phyloP scores from a whole-genome alignment of 1,140 invertebrate genomes.

The Danaus plexippus region DNA sequence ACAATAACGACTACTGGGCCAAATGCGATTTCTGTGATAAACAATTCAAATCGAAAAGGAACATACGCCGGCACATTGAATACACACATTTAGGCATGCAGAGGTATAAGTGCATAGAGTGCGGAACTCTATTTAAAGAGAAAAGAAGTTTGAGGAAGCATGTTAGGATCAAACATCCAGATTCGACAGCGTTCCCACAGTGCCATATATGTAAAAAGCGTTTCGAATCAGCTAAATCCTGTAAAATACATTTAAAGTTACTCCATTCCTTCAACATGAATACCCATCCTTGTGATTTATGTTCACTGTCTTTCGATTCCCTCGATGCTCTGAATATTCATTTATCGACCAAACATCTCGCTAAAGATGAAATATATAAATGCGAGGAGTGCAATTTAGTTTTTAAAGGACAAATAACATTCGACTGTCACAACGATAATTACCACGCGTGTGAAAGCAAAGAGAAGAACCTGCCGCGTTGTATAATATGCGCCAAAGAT shows the following conservation, averaged over 20 bases:
- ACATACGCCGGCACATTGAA: slow-evolving; percentile 45
- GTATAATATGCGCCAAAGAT: slow-evolving; percentile 51
- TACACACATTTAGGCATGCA: slow-evolving; percentile 47
- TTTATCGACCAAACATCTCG: slow-evolving; percentile 41
- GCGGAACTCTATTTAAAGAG: slow-evolving; percentile 51
- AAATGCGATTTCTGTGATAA: slow-evolving; percentile 53
- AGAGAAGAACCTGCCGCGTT: slow-evolving; percentile 32
- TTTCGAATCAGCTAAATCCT: slow-evolving; percentile 58
- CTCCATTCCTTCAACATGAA: slow-evolving; percentile 50
- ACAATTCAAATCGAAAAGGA: slow-evolving; percentile 44
- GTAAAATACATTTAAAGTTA: slow-evolving; percentile 50
- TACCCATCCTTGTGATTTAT: slow-evolving; percentile 41
- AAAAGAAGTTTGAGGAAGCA: slow-evolving; percentile 52
- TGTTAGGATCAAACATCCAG: slow-evolving; percentile 41
- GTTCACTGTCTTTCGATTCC: slow-evolving; percentile 38
- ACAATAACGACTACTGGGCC: slow-evolving; percentile 33
- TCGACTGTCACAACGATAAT: slow-evolving; percentile 38
- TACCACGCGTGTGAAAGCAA: slow-evolving; percentile 20
- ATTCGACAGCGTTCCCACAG: slow-evolving; percentile 42
- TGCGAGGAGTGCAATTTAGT: slow-evolving; percentile 49
- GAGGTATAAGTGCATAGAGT: slow-evolving; percentile 51
- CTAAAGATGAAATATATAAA: slow-evolving; percentile 46
- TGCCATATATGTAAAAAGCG: slow-evolving; percentile 51
- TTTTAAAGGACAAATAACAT: slow-evolving; percentile 44
- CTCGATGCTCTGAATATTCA: slow-evolving; percentile 38